These are phyloP conservation scores for Pecten maximus DNA, from an alignment of 2,888 invertebrate genomes.

Conservation along the genomic window DNA sequence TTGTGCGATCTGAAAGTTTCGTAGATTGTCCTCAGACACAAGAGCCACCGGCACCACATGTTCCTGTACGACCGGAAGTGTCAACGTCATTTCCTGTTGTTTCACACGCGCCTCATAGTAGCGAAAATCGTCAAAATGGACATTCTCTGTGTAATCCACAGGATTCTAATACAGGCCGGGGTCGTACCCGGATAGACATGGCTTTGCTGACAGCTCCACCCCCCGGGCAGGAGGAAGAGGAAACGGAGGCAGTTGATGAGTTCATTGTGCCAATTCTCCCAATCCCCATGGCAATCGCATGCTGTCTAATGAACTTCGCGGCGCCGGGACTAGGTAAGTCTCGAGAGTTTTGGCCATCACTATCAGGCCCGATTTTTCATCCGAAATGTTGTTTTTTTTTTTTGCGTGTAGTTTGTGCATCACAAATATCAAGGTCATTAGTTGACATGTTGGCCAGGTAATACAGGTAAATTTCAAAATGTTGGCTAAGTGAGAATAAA, in stretches of 20 bases:
- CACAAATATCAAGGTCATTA: too few relatives aligned
- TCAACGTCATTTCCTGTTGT: neutral
- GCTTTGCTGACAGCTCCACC: neutral
- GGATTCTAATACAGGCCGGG: neutral
- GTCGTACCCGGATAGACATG: neutral
- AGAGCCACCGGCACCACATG: neutral
- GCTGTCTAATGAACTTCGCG: conserved; percentile 62
- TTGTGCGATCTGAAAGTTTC: neutral
- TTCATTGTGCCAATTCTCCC: conserved; percentile 64
- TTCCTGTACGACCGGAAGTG: neutral
- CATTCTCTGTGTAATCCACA: neutral
- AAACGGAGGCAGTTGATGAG: conserved; percentile 55
- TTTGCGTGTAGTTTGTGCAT: too few relatives aligned
- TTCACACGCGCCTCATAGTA: neutral
- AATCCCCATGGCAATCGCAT: conserved; percentile 59
- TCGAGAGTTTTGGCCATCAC: too few relatives aligned
- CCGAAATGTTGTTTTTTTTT: too few relatives aligned
- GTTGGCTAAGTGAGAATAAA: too few relatives aligned
- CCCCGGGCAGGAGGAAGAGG: conserved; percentile 40
- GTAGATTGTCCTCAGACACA: neutral
- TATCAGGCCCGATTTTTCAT: too few relatives aligned
- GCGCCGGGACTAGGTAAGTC: conserved; percentile 62
- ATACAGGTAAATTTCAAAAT: too few relatives aligned
- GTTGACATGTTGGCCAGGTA: too few relatives aligned
- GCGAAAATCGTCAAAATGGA: neutral